Base-by-base conservation (phyloP, 2,888 invertebrate genomes). In the Choreutis nemorana region DNA sequence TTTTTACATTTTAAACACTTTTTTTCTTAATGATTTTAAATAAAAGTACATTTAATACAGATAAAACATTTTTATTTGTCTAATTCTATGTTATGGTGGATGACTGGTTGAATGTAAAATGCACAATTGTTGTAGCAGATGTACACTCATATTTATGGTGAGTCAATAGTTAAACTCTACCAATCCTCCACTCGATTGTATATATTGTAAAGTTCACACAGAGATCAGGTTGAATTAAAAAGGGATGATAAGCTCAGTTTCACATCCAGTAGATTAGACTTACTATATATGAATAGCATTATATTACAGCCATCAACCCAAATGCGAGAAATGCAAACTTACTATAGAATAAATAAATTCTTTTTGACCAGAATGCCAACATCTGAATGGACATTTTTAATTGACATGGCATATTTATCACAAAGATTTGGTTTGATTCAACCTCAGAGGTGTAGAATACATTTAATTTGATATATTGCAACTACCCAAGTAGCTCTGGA, bases 361-460 rank as follows among this genome's bases (percentile, higher is more conserved):
- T 42, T 55, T 50, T 59, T 72, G 70, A 73, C 71, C 73, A 75
- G 75, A 71, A 62, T 71, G 72, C 64, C 72, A 73, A 2, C 8
- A 45, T 51, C 50, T 46, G 54, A 63, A 62, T 65, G 72, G 70
- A 73, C 71, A 75, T 67, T 59, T 70, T 68, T 73, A 73, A 73
- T 73, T 77, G 73, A 75, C 73, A 66, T 72, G 70, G 72, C 70
- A 73, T 65, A 52, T 58, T 50, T 72, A 73, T 73, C 73, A 73
- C 72, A 70, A 70, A 70, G 59, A 58, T 45, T 52, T 61, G 12
- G 8, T 56, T 18, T 24, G 18, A 29, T 23, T 11, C 28, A 34
- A 30, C 18, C 8, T 30, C 16, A 22, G 24, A 25, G 28, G 52
- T 54, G 43, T 39, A 53, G 41, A 47, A 46, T 29, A 31, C 26